These are phyloP conservation scores for Mercenaria mercenaria DNA, from an alignment of 1,140 invertebrate species.

Conservation along the genomic window DNA sequence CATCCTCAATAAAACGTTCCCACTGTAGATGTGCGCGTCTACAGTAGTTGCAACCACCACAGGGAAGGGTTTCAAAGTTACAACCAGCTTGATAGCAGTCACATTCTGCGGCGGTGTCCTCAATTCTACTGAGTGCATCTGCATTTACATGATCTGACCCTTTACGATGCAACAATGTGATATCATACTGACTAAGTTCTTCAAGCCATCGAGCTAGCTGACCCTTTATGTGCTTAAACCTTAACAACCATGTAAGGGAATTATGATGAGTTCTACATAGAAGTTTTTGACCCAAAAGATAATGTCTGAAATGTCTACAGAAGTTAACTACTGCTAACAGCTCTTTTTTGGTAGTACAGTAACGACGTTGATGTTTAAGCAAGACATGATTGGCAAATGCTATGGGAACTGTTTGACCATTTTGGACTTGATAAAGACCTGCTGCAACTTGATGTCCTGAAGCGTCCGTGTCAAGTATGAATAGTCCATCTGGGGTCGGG, in stretches of 20 bases:
- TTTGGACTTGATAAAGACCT: neutral
- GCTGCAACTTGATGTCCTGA: neutral
- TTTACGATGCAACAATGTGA: neutral
- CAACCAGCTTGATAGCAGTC: neutral
- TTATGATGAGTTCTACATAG: conserved; percentile 50
- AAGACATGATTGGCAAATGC: no score
- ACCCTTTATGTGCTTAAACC: conserved; percentile 44
- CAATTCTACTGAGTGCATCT: neutral
- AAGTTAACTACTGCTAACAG: conserved; percentile 55
- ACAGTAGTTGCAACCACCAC: conserved; percentile 5
- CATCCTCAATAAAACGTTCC: neutral
- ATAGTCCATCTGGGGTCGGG: neutral
- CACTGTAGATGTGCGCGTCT: neutral
- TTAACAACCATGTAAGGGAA: conserved; percentile 55
- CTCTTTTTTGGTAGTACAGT: conserved; percentile 55
- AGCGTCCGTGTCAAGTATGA: neutral
- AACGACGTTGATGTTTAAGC: conserved; percentile 40
- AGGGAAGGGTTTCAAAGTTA: neutral
- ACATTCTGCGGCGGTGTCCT: neutral
- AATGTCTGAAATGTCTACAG: conserved; percentile 58
- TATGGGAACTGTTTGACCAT: neutral
- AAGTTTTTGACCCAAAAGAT: conserved; percentile 46
- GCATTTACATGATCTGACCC: neutral
- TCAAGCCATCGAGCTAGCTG: no score
- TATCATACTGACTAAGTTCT: neutral